A percentile compares a stretch with the other conserved stretches of the same genome.
Conservation (phyloP, 2,888 invertebrate species). For the Dicyrtomina minuta region DNA sequence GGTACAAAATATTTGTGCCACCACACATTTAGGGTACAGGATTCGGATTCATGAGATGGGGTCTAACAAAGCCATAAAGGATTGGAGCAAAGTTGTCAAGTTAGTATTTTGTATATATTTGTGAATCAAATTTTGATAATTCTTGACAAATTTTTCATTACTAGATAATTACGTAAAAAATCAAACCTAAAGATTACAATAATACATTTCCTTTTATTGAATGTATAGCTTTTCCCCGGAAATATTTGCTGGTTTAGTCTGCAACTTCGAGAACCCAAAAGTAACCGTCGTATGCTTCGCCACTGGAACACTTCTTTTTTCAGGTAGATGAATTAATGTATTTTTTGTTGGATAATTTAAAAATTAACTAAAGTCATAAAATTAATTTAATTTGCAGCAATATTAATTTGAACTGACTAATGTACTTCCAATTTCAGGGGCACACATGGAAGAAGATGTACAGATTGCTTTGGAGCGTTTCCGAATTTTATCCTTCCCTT, state of each 20-base stretch:
- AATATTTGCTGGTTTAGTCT: conserved; percentile 11
- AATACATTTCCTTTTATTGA: too few relatives aligned
- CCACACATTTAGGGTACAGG: conserved; percentile 65
- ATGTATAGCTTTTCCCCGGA: not conserved
- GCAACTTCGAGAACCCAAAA: conserved; percentile 10
- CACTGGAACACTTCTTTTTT: conserved; percentile 13
- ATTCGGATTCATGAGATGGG: conserved; percentile 63
- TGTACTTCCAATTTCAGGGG: conserved; percentile 1
- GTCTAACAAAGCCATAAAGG: conserved; percentile 2
- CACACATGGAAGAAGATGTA: conserved; percentile 5
- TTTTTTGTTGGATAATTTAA: too few relatives aligned
- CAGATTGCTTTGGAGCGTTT: conserved; percentile 8
- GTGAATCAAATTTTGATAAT: not conserved
- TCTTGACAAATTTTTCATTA: too few relatives aligned
- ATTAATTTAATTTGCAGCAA: not conserved
- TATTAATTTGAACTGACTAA: not conserved
- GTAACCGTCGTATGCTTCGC: conserved; percentile 15
- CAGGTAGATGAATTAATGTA: conserved; percentile 21
- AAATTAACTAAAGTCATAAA: not conserved
- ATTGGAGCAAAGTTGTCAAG: conserved; percentile 10
- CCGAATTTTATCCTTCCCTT: conserved; percentile 1
- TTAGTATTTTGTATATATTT: not conserved
- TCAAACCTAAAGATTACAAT: too few relatives aligned
- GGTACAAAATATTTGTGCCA: conserved; percentile 66
- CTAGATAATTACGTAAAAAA: too few relatives aligned